phyloP scores from a whole-genome alignment of 2,888 invertebrate genomes.

The Anthophora plumipes region DNA sequence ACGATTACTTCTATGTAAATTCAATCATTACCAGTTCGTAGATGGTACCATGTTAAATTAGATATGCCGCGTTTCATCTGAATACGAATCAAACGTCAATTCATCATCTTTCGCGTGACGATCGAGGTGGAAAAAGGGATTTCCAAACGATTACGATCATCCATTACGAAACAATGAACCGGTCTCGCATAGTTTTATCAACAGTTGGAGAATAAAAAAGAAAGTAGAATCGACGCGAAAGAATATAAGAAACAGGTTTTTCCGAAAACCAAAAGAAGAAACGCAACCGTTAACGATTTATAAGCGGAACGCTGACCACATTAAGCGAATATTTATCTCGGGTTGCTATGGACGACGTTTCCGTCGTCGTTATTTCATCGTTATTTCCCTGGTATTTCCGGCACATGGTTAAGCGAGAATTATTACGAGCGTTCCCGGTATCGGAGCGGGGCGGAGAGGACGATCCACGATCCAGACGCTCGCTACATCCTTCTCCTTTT shows the following conservation, averaged over 20 bases:
- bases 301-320: conserved; percentile 42
- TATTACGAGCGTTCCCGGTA: conserved; percentile 70
- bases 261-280: conserved; percentile 3
- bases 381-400: conserved; percentile 77
- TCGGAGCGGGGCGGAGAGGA: conserved; percentile 20
- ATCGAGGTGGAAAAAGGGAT: neutral
- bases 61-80: no score
- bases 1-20: no score
- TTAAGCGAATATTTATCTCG: conserved; percentile 67
- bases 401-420: conserved; percentile 76
- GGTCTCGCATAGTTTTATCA: neutral
- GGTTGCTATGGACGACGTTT: conserved; percentile 59
- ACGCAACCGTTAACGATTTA: conserved; percentile 46
- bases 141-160: neutral
- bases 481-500: conserved; percentile 40
- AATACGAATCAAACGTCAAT: no score
- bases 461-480: conserved; percentile 22
- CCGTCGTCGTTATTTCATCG: conserved; percentile 79
- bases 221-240: conserved; percentile 5
- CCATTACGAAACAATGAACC: conserved; percentile 3
- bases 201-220: neutral
- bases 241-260: conserved; percentile 16
- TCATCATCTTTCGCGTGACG: no score
- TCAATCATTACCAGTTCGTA: no score
- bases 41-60: no score